Percentiles rank a stretch among this genome's conserved stretches.
Conservation (phyloP, 2,888 invertebrate species). For the Hypercompe scribonia region DNA sequence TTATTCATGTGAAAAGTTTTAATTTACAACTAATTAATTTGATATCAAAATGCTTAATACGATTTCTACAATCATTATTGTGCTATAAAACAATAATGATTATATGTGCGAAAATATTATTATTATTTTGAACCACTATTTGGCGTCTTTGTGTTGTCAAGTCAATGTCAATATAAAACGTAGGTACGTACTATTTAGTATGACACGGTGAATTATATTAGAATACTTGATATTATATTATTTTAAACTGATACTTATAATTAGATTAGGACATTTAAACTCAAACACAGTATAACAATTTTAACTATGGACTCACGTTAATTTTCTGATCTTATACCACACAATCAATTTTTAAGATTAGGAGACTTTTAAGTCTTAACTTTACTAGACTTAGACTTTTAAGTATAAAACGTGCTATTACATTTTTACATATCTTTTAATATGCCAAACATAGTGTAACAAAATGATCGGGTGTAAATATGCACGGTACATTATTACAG, state of each 20-base stretch:
- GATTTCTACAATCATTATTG: not conserved
- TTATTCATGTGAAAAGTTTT: not conserved
- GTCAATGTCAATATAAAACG: not conserved
- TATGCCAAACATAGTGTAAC: conserved; percentile 41
- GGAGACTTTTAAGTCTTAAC: conserved; percentile 9
- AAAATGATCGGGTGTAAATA: conserved; percentile 66
- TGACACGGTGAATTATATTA: not conserved
- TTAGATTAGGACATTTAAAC: not conserved
- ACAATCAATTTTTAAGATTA: conserved; percentile 23
- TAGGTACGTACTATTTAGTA: not conserved
- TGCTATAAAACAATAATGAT: too few relatives aligned
- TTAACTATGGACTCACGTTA: not conserved
- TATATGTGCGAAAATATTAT: too few relatives aligned
- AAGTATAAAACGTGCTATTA: conserved; percentile 21
- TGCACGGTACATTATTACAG: conserved; percentile 61
- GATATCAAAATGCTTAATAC: not conserved
- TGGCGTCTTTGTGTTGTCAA: not conserved
- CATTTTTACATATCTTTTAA: conserved; percentile 9
- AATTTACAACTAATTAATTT: not conserved
- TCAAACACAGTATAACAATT: not conserved
- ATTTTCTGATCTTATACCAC: conserved; percentile 25
- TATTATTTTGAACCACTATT: not conserved
- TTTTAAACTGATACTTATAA: not conserved
- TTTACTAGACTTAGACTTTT: too few relatives aligned
- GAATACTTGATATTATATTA: not conserved